phyloP scores from a whole-genome alignment of 1,140 invertebrate species.

The Cotesia vestalis region DNA sequence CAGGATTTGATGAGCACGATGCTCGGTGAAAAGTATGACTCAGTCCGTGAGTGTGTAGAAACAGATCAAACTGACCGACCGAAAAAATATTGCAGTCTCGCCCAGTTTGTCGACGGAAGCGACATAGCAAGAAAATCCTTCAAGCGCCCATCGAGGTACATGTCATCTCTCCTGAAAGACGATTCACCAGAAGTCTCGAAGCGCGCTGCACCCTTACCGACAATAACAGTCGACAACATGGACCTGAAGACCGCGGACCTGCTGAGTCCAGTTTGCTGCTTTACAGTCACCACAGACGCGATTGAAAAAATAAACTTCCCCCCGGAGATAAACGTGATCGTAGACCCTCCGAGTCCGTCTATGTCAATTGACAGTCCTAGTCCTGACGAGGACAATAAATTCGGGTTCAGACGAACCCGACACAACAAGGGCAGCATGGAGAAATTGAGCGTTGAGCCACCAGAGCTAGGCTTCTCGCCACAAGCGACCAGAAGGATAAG shows the following conservation, averaged over 20 bases:
- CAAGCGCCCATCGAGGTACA: conserved; percentile 61
- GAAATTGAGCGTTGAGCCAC: conserved; percentile 60
- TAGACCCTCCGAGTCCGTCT: conserved; percentile 63
- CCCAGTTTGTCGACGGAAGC: conserved; percentile 80
- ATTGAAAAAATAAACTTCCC: conserved; percentile 54
- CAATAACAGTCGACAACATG: conserved; percentile 22
- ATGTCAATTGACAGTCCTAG: conserved; percentile 61
- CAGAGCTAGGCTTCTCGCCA: conserved; percentile 69
- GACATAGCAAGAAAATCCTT: conserved; percentile 82
- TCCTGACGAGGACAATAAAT: conserved; percentile 25
- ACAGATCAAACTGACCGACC: conserved; percentile 61
- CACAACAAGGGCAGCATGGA: conserved; percentile 57
- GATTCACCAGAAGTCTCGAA: not conserved
- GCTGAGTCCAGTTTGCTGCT: conserved; percentile 55
- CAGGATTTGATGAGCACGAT: conserved; percentile 73
- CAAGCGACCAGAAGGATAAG: conserved; percentile 81
- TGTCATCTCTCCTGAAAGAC: conserved; percentile 36
- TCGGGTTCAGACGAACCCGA: conserved; percentile 40
- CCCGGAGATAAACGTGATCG: conserved; percentile 58
- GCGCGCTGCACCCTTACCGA: not conserved
- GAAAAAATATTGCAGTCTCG: conserved; percentile 76
- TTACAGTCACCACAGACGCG: conserved; percentile 49
- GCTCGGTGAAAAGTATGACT: conserved; percentile 64
- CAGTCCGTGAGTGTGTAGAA: conserved; percentile 58
- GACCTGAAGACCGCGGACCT: conserved; percentile 44